These are phyloP conservation scores for Drosophila truncata DNA, from an alignment of 1,140 invertebrate genomes.

Conservation along the genomic window DNA sequence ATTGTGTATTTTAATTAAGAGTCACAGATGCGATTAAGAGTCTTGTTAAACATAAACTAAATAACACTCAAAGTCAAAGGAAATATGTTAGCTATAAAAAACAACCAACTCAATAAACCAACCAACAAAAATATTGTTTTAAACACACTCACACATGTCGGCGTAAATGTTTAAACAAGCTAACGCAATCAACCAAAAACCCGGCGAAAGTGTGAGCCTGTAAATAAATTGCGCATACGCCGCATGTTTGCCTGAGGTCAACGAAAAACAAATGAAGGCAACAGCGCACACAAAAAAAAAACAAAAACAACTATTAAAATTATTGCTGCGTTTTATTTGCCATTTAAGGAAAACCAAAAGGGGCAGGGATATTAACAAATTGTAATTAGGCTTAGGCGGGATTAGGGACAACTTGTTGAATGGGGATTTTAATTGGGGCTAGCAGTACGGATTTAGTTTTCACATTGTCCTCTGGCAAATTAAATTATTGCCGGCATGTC, in stretches of 20 bases:
- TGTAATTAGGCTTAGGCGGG: constrained; percentile 71
- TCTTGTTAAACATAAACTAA: background rate
- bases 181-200: constrained; percentile 34
- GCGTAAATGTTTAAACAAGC: constrained; percentile 63
- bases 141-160: constrained; percentile 23
- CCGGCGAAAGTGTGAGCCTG: constrained; percentile 36
- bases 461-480: constrained; percentile 45
- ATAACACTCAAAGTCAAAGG: background rate
- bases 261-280: constrained; percentile 35
- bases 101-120: background rate
- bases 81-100: background rate
- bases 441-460: constrained; percentile 54
- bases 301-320: constrained; percentile 71
- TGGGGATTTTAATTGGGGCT: constrained; percentile 62
- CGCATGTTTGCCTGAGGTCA: constrained; percentile 52
- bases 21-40: background rate
- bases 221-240: constrained; percentile 74
- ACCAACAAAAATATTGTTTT: background rate
- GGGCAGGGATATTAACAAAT: constrained; percentile 48
- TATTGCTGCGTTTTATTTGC: constrained; percentile 66
- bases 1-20: background rate
- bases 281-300: too few species aligned
- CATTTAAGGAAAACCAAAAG: constrained; percentile 50
- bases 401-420: constrained; percentile 63
- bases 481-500: constrained; percentile 35